Conservation (phyloP, 2,888 invertebrate species). For the Scaeva pyrastri region DNA sequence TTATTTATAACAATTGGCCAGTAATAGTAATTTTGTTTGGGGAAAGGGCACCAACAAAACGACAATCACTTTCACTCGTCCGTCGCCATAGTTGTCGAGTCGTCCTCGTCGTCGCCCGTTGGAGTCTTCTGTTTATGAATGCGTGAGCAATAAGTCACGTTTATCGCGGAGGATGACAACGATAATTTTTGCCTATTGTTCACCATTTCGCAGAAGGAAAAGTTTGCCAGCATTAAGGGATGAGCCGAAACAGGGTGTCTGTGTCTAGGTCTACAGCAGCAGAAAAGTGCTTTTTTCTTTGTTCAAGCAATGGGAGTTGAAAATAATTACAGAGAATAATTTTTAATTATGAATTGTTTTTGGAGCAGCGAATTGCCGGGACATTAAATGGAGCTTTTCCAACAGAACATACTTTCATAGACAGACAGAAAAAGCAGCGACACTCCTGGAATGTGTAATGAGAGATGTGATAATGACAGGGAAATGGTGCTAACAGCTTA, state of each 20-base stretch:
- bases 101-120: no score
- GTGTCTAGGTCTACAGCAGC: slow-evolving; percentile 30
- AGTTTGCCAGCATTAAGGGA: slow-evolving; percentile 55
- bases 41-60: not conserved
- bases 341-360: slow-evolving; percentile 73
- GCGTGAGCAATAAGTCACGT: slow-evolving; percentile 66
- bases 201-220: slow-evolving; percentile 51
- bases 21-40: slow-evolving; percentile 23
- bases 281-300: slow-evolving; percentile 36
- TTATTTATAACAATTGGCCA: slow-evolving; percentile 73
- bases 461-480: slow-evolving; percentile 71
- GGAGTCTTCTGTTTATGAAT: slow-evolving; percentile 42
- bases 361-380: slow-evolving; percentile 36
- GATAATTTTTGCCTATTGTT: slow-evolving; percentile 71
- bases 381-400: slow-evolving; percentile 55
- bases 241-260: slow-evolving; percentile 33
- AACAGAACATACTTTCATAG: not conserved
- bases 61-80: slow-evolving; percentile 55
- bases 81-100: not conserved
- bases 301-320: slow-evolving; percentile 21
- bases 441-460: slow-evolving; percentile 61
- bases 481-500: slow-evolving; percentile 64
- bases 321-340: slow-evolving; percentile 72
- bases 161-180: slow-evolving; percentile 45
- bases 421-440: slow-evolving; percentile 19